These are phyloP conservation scores for Catocala nupta DNA, from an alignment of 2,888 invertebrate genomes.

Conservation along the genomic window DNA sequence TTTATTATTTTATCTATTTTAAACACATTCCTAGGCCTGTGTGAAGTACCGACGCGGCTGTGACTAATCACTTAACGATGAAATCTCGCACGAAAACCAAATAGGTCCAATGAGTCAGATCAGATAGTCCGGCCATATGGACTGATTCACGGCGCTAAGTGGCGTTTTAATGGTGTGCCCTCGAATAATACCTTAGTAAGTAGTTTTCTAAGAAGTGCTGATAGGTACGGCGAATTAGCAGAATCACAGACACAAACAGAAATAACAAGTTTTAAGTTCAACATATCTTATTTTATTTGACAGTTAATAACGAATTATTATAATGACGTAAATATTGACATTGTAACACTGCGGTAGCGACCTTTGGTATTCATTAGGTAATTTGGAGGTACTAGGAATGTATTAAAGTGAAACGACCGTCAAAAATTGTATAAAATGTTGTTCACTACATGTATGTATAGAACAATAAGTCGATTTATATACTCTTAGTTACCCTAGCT, in stretches of 20 bases:
- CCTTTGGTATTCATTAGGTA: slow-evolving; percentile 2
- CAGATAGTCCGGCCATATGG: slow-evolving; percentile 48
- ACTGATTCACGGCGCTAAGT: slow-evolving; percentile 46
- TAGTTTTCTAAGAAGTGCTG: slow-evolving; percentile 27
- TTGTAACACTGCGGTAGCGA: slow-evolving; percentile 7
- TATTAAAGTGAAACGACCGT: neutral
- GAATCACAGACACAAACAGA: slow-evolving; percentile 8
- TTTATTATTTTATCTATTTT: slow-evolving; percentile 49
- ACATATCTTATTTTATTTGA: neutral
- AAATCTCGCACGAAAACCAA: slow-evolving; percentile 56
- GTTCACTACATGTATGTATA: neutral
- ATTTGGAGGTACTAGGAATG: neutral
- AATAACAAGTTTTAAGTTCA: slow-evolving; percentile 12
- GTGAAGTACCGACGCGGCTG: slow-evolving; percentile 38
- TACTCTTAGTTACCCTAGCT: slow-evolving; percentile 23
- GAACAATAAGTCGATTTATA: slow-evolving; percentile 18
- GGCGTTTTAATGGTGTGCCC: slow-evolving; percentile 25
- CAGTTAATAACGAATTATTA: neutral
- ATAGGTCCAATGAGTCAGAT: slow-evolving; percentile 59
- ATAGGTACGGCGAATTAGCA: slow-evolving; percentile 18
- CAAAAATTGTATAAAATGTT: neutral
- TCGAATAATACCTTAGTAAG: slow-evolving; percentile 14
- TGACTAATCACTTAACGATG: slow-evolving; percentile 63
- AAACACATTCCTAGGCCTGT: slow-evolving; percentile 48
- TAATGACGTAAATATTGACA: slow-evolving; percentile 21